phyloP scores from a whole-genome alignment of 2,113 vertebrate species.

The Euleptes europaea region DNA sequence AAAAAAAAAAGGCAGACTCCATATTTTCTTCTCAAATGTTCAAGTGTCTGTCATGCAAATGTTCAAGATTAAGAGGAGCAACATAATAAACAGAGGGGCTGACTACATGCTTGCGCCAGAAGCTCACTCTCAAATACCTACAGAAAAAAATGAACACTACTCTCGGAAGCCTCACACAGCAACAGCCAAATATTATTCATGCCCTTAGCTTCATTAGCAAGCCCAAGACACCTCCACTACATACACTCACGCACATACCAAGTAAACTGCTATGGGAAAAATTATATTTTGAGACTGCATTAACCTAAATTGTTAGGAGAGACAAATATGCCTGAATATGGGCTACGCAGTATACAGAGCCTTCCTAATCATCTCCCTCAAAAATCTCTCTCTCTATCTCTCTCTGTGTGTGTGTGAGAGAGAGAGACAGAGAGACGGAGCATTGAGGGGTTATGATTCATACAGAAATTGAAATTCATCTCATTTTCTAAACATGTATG shows the following conservation, averaged over 20 bases:
- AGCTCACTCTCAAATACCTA: constrained; percentile 11
- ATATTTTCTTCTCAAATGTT: constrained; percentile 35
- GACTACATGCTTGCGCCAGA: constrained; percentile 42
- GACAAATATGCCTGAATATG: background rate
- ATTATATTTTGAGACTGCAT: constrained; percentile 34
- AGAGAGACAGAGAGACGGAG: background rate
- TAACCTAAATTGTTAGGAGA: constrained; percentile 13
- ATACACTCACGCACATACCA: constrained; percentile 48
- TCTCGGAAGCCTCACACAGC: constrained; percentile 34
- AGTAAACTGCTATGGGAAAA: constrained; percentile 12
- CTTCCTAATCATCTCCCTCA: constrained; percentile 20
- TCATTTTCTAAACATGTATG: constrained; percentile 39
- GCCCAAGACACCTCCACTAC: constrained; percentile 51
- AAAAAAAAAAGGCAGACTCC: constrained; percentile 3
- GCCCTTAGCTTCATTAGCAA: constrained; percentile 49
- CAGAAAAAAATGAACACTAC: constrained; percentile 26
- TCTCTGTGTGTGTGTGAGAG: background rate
- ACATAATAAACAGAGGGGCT: constrained; percentile 10
- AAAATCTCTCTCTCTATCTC: background rate
- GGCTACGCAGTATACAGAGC: background rate
- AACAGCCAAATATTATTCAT: constrained; percentile 57
- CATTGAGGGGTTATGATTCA: constrained; percentile 15
- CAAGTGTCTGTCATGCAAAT: background rate
- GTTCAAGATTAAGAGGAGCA: constrained; percentile 37
- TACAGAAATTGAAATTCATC: rapidly evolving